Evolutionary conservation across 2,797 vertebrate genomes (phyloP), one percentile per base, ranked within the genome.

Genomic region (Microcaecilia unicolor): DNA sequence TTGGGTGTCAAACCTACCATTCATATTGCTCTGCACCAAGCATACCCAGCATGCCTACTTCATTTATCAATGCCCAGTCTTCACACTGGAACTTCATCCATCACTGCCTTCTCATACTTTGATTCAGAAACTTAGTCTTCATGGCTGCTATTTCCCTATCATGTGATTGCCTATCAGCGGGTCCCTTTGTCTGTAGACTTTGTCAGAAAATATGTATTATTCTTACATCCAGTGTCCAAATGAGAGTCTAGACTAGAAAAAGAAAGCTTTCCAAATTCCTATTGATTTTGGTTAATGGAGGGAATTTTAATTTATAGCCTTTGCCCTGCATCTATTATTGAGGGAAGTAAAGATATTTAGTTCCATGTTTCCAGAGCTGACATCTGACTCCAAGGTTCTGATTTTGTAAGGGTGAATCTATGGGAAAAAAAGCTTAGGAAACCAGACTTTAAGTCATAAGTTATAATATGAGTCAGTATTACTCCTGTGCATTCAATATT

Each of bases 261-360:
- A 48, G 38, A 3, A 4, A 21, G 21, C 15, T 11, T 35, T 58
- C 50, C 45, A 48, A 28, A 50, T 62, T 58, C 53, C 62, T 49
- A 58, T 63, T 64, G 59, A 64, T 34, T 53, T 41, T 65, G 49
- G 47, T 55, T 69, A 61, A 67, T 60, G 52, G 42, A 67, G 44
- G 52, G 56, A 54, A 58, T 55, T 58, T 67, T 63, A 45, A 67
- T 65, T 32, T 58, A 29, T 40, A 35, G 16, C 54, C 40, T 67
- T 49, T 68, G 55, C 50, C 42, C 49, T 25, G 55, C 53, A 36
- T 24, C 31, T 57, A 45, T 58, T 62, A 52, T 49, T 37, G 49
- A 37, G 57, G 46, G 28, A 67, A 55, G 65, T 59, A 65, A 67
- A 65, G 49, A 47, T 34, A 49, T 56, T 63, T 57, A 54, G 54